Conservation (phyloP, 2,888 invertebrate species). For the Drosophila prostipennis region DNA sequence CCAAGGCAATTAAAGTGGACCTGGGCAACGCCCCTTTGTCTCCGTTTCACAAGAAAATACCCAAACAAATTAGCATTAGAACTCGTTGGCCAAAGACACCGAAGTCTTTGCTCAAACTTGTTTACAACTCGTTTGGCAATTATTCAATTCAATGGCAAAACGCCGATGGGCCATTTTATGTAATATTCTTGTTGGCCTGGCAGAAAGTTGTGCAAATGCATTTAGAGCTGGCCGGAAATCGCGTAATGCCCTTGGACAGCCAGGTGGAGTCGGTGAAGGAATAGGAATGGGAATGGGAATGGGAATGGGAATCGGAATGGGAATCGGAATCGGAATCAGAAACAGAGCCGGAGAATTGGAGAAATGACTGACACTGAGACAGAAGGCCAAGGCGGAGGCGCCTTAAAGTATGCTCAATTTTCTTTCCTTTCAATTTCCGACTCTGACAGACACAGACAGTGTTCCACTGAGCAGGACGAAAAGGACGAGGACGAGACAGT, state of each 20-base stretch:
- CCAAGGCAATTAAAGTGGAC: constrained; percentile 28
- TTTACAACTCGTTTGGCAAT: constrained; percentile 75
- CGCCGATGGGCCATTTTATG: constrained; percentile 51
- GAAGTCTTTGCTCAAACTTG: constrained; percentile 50
- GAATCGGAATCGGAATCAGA: background rate
- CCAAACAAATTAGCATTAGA: constrained; percentile 64
- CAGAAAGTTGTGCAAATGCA: constrained; percentile 52
- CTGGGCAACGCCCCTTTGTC: constrained; percentile 1
- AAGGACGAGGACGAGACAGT: constrained; percentile 19
- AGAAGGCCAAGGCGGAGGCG: constrained; percentile 14
- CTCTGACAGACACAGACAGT: constrained; percentile 47
- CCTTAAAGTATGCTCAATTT: constrained; percentile 64
- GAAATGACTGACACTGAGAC: constrained; percentile 5
- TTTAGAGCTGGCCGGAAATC: constrained; percentile 62
- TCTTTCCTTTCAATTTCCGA: constrained; percentile 66
- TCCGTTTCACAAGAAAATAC: constrained; percentile 31
- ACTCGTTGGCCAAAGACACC: constrained; percentile 43
- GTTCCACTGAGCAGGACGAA: background rate
- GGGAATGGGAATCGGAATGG: too few species aligned
- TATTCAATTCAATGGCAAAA: constrained; percentile 68
- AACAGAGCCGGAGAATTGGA: background rate
- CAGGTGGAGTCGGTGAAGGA: constrained; percentile 13
- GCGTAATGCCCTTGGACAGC: constrained; percentile 45
- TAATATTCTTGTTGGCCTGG: constrained; percentile 36
- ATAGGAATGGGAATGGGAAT: background rate